Base-by-base conservation (phyloP, 2,113 vertebrate species). In the Dolichotis patagonum region DNA sequence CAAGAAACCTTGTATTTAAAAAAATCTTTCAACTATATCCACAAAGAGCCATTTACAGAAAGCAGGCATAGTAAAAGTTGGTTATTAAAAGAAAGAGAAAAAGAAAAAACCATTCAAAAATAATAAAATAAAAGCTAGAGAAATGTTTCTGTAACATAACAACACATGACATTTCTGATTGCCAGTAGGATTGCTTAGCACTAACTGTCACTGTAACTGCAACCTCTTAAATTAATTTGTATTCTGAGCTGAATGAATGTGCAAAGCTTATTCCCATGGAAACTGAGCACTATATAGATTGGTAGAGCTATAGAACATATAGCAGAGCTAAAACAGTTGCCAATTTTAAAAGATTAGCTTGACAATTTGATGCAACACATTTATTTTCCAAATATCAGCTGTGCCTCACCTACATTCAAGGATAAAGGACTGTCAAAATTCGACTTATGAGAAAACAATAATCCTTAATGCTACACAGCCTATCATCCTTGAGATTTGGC, bases 371-470 rank as follows among this genome's bases (percentile, higher is more conserved):
- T 35, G 94, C 85, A 91, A 10, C 2, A 83, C 69, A 96, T 26
- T 97, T 95, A 95, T 97, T 98, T 97, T 90, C 88, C 94, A 94
- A 94, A 96, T 96, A 92, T 87, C 75, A 95, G 19, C 43, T 71
- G 54, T n/a, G 62, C 83, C 12, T 94, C 97, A 73, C n/a, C 84
- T 97, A 96, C 85, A 75, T 46, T 78, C 77, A 4, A 96, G 83
- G 88, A 96, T 58, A 94, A 97, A 73, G 20, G 16, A 87, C n/a
- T 83, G 88, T 96, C 73, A 93, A 95, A 95, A 96, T 78, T 96
- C 95, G 71, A 95, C 77, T 90, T 94, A 65, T 96, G 3, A n/a
- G 46, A 95, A 90, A 71, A 93, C 38, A 97, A 88, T 95, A 82
- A 73, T 87, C 28, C 38, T 89, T 24, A 35, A 43, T 41, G 91